A percentile compares a stretch with the other conserved stretches of the same genome.
These are phyloP conservation scores for Vandiemenella viatica DNA, from an alignment of 2,888 invertebrate genomes.

Conservation along the genomic window DNA sequence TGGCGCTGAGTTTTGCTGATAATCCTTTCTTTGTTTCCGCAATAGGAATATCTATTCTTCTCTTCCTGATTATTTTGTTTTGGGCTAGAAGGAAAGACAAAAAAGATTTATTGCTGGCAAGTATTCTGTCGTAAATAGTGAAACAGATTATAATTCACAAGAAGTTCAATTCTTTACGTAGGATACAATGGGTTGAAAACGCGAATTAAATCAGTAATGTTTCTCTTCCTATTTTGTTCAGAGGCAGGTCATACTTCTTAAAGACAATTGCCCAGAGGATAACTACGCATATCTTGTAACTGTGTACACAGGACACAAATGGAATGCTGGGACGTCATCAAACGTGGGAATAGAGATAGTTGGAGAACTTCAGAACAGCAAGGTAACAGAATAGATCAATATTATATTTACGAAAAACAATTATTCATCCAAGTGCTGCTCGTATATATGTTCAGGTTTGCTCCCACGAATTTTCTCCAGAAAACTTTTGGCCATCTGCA, in stretches of 20 bases:
- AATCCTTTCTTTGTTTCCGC: slow-evolving; percentile 16
- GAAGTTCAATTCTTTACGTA: no score
- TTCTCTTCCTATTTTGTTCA: no score
- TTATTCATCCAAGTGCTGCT: no score
- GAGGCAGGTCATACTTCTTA: slow-evolving; percentile 14
- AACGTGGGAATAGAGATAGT: slow-evolving; percentile 18
- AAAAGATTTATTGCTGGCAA: slow-evolving; percentile 8
- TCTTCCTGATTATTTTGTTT: slow-evolving; percentile 15
- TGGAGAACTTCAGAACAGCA: slow-evolving; percentile 10
- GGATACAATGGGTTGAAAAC: no score
- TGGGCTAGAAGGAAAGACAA: slow-evolving; percentile 14
- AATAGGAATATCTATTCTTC: slow-evolving; percentile 10
- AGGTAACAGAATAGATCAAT: neutral
- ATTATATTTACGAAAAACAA: no score
- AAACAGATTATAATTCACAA: no score
- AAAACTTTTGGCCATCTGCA: no score
- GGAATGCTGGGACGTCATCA: slow-evolving; percentile 18
- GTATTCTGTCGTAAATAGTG: no score
- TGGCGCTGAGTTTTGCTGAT: slow-evolving; percentile 14
- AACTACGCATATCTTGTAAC: slow-evolving; percentile 17
- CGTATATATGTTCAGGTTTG: no score
- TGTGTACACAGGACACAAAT: slow-evolving; percentile 18
- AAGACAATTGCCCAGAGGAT: slow-evolving; percentile 18
- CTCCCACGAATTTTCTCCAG: no score
- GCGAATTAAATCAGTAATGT: no score